Conservation (phyloP, 2,797 vertebrate species). For the Triplophysa bombifrons region DNA sequence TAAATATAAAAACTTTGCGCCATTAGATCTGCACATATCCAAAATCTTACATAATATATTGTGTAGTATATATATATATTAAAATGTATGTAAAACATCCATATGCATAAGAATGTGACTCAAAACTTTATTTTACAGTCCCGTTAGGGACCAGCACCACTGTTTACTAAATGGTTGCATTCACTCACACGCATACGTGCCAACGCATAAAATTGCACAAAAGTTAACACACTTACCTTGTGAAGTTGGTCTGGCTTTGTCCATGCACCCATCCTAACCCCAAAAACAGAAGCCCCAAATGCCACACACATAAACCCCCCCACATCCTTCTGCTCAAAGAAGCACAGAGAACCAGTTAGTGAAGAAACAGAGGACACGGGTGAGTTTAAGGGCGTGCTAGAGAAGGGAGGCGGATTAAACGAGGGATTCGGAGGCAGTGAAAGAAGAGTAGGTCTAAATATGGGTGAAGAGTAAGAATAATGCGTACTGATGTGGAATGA, state of each 20-base stretch:
- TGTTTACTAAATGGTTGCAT: conserved; percentile 22
- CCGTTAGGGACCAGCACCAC: too few relatives aligned
- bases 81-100: too few relatives aligned
- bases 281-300: conserved; percentile 55
- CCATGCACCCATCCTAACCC: conserved; percentile 56
- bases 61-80: neutral
- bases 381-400: conserved; percentile 37
- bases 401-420: conserved; percentile 42
- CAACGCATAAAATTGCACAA: neutral
- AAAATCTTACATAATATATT: neutral
- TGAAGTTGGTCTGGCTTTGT: conserved; percentile 63
- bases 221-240: conserved; percentile 57
- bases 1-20: neutral
- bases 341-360: conserved; percentile 61
- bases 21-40: neutral
- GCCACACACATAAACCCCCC: conserved; percentile 63
- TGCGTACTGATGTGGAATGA: conserved; percentile 38
- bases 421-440: conserved; percentile 34
- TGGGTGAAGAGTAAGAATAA: conserved; percentile 43
- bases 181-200: neutral
- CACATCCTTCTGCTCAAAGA: conserved; percentile 72
- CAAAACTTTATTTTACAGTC: neutral
- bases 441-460: conserved; percentile 13
- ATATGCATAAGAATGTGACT: neutral
- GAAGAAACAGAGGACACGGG: conserved; percentile 31